phyloP scores from a whole-genome alignment of 2,797 vertebrate species.

The Emydoidea blandingii region DNA sequence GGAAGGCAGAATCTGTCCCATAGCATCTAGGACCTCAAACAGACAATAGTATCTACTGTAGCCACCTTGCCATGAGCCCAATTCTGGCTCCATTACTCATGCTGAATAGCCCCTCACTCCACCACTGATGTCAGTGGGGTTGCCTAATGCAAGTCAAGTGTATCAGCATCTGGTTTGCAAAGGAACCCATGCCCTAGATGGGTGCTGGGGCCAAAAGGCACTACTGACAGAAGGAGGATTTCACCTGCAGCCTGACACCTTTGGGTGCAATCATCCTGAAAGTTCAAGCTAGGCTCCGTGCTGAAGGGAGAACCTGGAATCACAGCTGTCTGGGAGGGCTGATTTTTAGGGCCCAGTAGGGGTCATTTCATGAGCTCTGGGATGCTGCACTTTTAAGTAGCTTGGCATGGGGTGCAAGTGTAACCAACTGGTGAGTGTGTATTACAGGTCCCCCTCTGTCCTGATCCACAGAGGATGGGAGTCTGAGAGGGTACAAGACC shows the following conservation, averaged over 20 bases:
- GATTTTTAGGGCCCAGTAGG: neutral
- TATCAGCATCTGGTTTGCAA: neutral
- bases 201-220: neutral
- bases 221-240: neutral
- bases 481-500: neutral
- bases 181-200: accelerated
- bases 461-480: no score
- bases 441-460: no score
- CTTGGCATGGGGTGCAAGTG: neutral
- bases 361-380: no score
- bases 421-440: no score
- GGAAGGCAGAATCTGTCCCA: neutral
- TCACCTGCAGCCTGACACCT: neutral
- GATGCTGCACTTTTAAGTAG: no score
- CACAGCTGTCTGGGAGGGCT: neutral
- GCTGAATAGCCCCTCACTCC: neutral
- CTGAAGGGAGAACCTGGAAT: neutral
- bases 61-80: accelerated
- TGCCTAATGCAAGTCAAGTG: neutral
- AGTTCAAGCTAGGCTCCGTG: neutral
- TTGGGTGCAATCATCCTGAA: no score
- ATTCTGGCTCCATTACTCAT: neutral
- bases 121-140: neutral
- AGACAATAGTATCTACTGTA: neutral
- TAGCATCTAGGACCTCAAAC: neutral